Evolutionary conservation across 2,113 vertebrate species (phyloP), one percentile per base, ranked within the genome.

Genomic region (Excalfactoria chinensis): DNA sequence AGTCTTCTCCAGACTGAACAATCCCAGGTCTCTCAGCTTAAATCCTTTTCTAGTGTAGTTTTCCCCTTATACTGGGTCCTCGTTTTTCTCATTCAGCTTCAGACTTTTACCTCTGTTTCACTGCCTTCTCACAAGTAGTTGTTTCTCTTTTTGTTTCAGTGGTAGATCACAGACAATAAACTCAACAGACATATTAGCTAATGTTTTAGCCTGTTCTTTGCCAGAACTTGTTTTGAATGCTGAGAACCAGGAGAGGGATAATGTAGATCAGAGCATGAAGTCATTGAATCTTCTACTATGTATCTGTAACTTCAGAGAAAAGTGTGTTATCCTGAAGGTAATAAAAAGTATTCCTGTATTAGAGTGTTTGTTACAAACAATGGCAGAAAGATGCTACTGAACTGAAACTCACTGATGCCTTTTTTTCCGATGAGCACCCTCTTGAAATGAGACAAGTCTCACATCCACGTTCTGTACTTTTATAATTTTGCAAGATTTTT

Each of bases 391-490:
- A 30, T 1, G 0, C 5, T 64, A 30, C 23, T 58, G 23, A 73
- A 28, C 23, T 35, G 41, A 13, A n/a, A 41, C 15, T 71, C 48
- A 35, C 7, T 37, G 6, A 22, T 34, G 6, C 10, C 35, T 40
- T 46, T 40, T 62, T 17, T 69, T 14, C 37, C 37, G 18, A 30
- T 53, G 2, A 66, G 44, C 25, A 69, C 28, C 8, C 8, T 60
- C 69, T 51, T 23, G 12, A 75, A 69, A 30, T 56, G 28, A 35
- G 6, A 69, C 12, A 66, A 43, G 5, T 16, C 66, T 82, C 73
- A 11, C 23, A 56, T 18, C 2, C 23, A 18, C 0, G 0, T 56
- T 43, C 30, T 64, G 30, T 72, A 28, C 20, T 76, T 83, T 67
- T 11, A 5, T 19, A 40, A 2, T 43, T 40, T n/a, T 19, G 8